Evolutionary conservation across 2,888 invertebrate species (phyloP).

Genomic region (Eupithecia exiguata): DNA sequence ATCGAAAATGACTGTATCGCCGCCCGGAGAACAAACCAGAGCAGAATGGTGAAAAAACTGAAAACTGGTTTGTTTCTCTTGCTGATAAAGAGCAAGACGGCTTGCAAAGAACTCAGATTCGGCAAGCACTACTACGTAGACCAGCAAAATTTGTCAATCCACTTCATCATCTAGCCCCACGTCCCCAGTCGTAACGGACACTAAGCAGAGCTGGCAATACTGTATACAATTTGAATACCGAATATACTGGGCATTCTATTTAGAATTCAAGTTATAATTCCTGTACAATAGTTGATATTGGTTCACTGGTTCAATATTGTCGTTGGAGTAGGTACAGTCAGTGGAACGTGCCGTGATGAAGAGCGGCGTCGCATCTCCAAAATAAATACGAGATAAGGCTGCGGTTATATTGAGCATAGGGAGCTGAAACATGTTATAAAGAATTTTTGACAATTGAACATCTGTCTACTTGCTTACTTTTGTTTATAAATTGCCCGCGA

Average conservation of each 20-base stretch:
- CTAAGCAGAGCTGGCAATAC: too few species aligned
- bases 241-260: background rate
- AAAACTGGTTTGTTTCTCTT: too few species aligned
- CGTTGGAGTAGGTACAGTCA: background rate
- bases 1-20: too few species aligned
- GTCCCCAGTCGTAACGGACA: too few species aligned
- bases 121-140: too few species aligned
- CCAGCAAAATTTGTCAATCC: too few species aligned
- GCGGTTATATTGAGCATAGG: background rate
- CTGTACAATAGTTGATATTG: conserved; percentile 1
- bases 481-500: background rate
- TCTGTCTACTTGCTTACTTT: background rate
- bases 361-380: background rate
- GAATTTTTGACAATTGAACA: background rate
- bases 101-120: too few species aligned
- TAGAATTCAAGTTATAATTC: background rate
- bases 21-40: too few species aligned
- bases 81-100: too few species aligned
- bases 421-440: background rate
- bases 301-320: conserved; percentile 1
- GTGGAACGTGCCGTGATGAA: background rate
- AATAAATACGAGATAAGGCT: background rate
- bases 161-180: too few species aligned
- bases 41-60: too few species aligned
- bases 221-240: background rate